phyloP scores from a whole-genome alignment of 2,113 vertebrate genomes.

The Panthera tigris region DNA sequence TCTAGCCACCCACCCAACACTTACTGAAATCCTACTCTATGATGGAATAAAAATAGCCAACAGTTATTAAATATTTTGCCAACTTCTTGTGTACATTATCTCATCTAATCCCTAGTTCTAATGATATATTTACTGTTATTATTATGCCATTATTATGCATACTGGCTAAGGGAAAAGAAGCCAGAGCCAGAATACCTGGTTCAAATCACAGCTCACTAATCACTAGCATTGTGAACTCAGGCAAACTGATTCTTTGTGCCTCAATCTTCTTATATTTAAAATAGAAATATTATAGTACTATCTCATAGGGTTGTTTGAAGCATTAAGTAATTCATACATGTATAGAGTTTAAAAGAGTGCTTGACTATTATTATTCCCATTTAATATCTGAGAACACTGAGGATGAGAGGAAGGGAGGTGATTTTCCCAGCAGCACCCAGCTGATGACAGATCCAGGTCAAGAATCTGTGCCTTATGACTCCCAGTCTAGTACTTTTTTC shows the following conservation, averaged over 20 bases:
- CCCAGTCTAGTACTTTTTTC: background rate
- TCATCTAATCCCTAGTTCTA: background rate
- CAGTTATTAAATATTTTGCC: background rate
- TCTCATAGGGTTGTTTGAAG: background rate
- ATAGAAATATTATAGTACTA: background rate
- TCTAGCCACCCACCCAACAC: background rate
- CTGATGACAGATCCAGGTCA: slow-evolving; percentile 2
- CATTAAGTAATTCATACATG: background rate
- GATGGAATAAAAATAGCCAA: background rate
- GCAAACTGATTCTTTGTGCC: background rate
- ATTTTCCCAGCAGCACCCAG: background rate
- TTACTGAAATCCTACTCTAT: background rate
- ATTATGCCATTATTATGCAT: background rate
- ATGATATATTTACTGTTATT: background rate
- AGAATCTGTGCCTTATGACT: background rate
- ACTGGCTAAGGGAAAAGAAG: background rate
- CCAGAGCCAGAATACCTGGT: background rate
- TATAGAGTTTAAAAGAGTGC: background rate
- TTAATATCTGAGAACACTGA: background rate
- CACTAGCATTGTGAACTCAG: background rate
- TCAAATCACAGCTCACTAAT: background rate
- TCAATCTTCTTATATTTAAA: background rate
- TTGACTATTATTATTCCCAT: background rate
- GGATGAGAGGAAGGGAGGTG: background rate
- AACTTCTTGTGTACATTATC: background rate